Base-by-base conservation (phyloP, 2,888 invertebrate species). In the Sphecodes monilicornis region DNA sequence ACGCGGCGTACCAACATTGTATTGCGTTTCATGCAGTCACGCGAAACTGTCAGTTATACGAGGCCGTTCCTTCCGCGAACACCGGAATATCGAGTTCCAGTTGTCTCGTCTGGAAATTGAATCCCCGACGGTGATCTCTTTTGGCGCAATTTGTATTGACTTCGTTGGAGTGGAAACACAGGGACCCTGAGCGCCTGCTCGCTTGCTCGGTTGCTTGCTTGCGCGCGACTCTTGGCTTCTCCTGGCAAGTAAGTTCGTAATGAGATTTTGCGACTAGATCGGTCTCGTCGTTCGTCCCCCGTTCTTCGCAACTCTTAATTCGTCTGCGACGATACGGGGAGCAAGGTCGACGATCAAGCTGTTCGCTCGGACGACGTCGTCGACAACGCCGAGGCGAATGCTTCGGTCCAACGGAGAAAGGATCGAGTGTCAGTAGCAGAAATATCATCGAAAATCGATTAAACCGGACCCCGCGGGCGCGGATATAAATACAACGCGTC, bases 41-140 rank as follows among this genome's bases (percentile, higher is more conserved):
- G 74, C 46, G 50, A 79, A 39, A 57, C 77, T 75, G 85, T 77
- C 80, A 60, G 76, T 41, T 71, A 74, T 77, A 66, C 80, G 57
- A 50, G 84, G 22, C 64, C 29, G 72, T 80, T 77, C 57, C 77
- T 80, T 79, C 74, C 70, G 36, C 75, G 43, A 41, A 46, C 39
- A 64, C 73, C 50, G 76, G 76, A 76, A 82, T 85, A 82, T 82
- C 86, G 82, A 77, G 76, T 82, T 82, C 72, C 76, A 75, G 79
- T 86, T 86, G 79, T 80, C 80, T 78, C 77, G 69, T 78, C 80
- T 84, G 78, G 81, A 87, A 87, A 87, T 87, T 82, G 87, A 82
- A 87, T 87, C 84, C 69, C 77, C 69, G 75, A 79, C 80, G 79
- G 76, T 72, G 86, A 87, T 87, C 84, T 81, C 78, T 87, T 87